Evolutionary conservation across 2,888 invertebrate species (phyloP).

Genomic region (Drosophila demipolita): DNA sequence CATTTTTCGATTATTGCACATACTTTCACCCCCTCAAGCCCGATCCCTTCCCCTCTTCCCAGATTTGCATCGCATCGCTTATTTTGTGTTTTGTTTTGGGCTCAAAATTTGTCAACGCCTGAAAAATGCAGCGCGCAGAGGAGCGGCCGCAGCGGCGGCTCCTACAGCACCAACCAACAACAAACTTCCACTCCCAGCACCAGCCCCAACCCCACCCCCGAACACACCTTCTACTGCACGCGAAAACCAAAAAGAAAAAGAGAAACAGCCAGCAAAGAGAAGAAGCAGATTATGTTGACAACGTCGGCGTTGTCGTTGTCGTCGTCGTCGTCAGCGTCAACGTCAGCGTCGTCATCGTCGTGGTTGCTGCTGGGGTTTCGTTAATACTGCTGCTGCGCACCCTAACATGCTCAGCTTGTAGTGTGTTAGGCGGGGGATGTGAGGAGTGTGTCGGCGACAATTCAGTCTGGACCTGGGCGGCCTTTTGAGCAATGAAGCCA

Average conservation of each 20-base stretch:
- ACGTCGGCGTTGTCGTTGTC: conserved; percentile 19
- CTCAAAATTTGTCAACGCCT: conserved; percentile 76
- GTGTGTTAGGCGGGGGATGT: background rate
- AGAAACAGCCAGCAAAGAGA: conserved; percentile 13
- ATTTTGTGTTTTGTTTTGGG: conserved; percentile 65
- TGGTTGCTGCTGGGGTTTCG: conserved; percentile 48
- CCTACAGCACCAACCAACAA: background rate
- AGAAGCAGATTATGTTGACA: conserved; percentile 64
- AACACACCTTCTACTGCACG: conserved; percentile 4
- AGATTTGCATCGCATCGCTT: conserved; percentile 23
- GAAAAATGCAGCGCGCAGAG: conserved; percentile 55
- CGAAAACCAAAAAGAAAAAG: conserved; percentile 17
- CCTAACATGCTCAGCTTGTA: background rate
- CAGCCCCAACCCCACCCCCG: background rate
- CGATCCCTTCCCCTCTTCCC: background rate
- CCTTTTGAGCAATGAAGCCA: conserved; percentile 76
- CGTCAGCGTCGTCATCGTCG: conserved; percentile 34
- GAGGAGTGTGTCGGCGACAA: background rate
- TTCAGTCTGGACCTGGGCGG: conserved; percentile 40
- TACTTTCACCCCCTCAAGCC: conserved; percentile 53
- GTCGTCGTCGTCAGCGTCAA: conserved; percentile 19
- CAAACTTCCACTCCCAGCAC: background rate
- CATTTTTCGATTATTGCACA: conserved; percentile 79
- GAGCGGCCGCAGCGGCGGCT: conserved; percentile 18
- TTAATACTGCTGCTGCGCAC: conserved; percentile 25